Conservation (phyloP, 1,140 invertebrate genomes). For the Atopsyche davidsoni region DNA sequence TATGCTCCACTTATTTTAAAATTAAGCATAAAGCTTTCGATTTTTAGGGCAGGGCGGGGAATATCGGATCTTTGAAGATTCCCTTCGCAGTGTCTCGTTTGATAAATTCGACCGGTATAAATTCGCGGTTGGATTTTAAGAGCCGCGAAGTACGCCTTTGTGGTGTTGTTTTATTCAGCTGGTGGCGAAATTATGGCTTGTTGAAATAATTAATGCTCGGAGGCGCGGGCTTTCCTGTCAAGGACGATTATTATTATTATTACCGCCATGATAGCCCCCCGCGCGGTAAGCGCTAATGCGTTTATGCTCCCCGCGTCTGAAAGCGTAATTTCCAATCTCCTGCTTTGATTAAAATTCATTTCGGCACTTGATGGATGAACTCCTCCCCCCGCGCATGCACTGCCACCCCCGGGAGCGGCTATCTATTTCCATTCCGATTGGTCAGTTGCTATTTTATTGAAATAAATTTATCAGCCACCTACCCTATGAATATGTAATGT, state of each 20-base stretch:
- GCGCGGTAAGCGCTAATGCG: conserved; percentile 24
- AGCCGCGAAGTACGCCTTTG: no score
- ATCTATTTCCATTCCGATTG: conserved; percentile 24
- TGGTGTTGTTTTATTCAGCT: no score
- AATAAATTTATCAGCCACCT: conserved; percentile 2
- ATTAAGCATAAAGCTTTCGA: no score
- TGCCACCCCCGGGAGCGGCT: conserved; percentile 2
- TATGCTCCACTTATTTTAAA: no score
- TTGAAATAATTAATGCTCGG: neutral
- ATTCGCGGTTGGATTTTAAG: no score
- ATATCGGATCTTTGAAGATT: no score
- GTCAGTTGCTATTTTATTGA: conserved; percentile 19
- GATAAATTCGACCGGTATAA: no score
- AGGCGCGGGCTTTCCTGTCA: neutral
- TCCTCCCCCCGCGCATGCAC: conserved; percentile 4
- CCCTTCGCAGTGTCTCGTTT: no score
- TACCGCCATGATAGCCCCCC: conserved; percentile 4
- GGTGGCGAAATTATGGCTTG: neutral
- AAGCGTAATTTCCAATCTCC: conserved; percentile 32
- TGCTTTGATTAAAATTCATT: conserved; percentile 32
- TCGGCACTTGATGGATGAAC: conserved; percentile 30
- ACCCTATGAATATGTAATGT: no score
- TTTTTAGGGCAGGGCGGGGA: no score
- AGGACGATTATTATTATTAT: conserved; percentile 11
- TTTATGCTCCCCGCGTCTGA: conserved; percentile 26